Percentiles rank a stretch among this genome's conserved stretches.
phyloP scores from a whole-genome alignment of 2,797 vertebrate genomes.

The Paedocypris micromegethes region DNA sequence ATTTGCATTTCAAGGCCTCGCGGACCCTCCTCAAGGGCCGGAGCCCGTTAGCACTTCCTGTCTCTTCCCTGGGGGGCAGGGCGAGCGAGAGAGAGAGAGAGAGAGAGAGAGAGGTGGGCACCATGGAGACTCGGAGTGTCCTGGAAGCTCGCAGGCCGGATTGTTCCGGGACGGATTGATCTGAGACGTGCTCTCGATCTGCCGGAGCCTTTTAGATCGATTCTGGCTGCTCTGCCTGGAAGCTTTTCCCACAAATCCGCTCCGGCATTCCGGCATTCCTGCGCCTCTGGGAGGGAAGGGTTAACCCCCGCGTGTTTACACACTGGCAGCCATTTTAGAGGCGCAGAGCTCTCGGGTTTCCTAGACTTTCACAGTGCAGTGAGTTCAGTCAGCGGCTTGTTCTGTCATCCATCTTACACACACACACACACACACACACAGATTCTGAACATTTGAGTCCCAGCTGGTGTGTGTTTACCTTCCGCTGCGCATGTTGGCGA shows the following conservation, averaged over 20 bases:
- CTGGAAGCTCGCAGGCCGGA: slow-evolving; percentile 39
- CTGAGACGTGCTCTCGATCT: slow-evolving; percentile 29
- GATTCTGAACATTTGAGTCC: slow-evolving; percentile 37
- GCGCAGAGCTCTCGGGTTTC: slow-evolving; percentile 52
- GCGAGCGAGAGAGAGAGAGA: slow-evolving; percentile 18
- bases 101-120: slow-evolving; percentile 38
- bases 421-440: slow-evolving; percentile 20
- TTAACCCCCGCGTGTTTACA: slow-evolving; percentile 59
- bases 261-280: too few relatives aligned
- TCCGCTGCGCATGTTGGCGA: too few relatives aligned
- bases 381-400: slow-evolving; percentile 51
- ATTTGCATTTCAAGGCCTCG: slow-evolving; percentile 52
- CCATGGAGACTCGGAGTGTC: slow-evolving; percentile 45
- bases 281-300: slow-evolving; percentile 36
- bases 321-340: slow-evolving; percentile 60
- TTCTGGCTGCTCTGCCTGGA: background rate
- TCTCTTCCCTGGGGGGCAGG: slow-evolving; percentile 43
- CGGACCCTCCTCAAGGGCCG: slow-evolving; percentile 36
- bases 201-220: background rate
- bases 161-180: slow-evolving; percentile 48
- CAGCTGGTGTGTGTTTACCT: background rate
- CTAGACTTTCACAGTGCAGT: slow-evolving; percentile 47
- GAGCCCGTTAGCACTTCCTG: slow-evolving; percentile 49
- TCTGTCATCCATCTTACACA: slow-evolving; percentile 46
- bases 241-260: too few relatives aligned